Base-by-base conservation (phyloP, 2,113 vertebrate genomes). In the Pagrus major region DNA sequence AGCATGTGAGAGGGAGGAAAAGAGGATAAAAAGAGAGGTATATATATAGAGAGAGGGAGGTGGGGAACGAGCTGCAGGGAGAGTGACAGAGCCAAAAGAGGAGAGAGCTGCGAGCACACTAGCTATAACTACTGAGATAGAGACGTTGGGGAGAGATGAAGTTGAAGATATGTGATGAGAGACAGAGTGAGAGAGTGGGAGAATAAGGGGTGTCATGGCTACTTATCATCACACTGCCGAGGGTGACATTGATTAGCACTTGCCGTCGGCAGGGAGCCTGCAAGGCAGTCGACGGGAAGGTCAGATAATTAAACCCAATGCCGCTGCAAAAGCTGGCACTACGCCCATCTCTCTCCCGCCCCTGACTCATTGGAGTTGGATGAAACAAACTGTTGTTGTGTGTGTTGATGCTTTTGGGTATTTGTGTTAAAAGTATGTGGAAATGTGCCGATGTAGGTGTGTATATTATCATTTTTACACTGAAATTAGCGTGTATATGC, bases 221-320 rank as follows among this genome's bases (percentile, higher is more conserved):
- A 73, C 81, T 88, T 90, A 92, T 86, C 82, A 75, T 90, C 88
- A 90, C 66, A 37, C 67, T 44, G 77, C 83, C 67, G 14, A 82
- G 83, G 83, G 85, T 87, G 87, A 92, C 91, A 92, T 90, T 91
- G 88, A 91, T 94, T 92, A 89, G 81, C 84, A 37, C 68, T 91
- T 59, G 71, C 76, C 75, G 76, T 81, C 79, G 51, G 76, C 82
- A 23, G 83, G 89, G 81, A 85, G 76, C 71, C 73, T 66, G 42
- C 70, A 76, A 83, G 85, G 72, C 55, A 80, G 86, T 65, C 33
- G 29, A 76, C 73, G 52, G 56, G 75, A 93, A 91, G 92, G 89
- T 91, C 86, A 81, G 78, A 78, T 92, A 91, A 93, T 94, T 94
- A 94, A 93, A 91, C 85, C 87, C 80, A 89, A 80, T 5, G 52